A percentile compares a stretch with the other conserved stretches of the same genome.
These are phyloP conservation scores for Cryptus viduatorius DNA, from an alignment of 2,888 invertebrate species.

Conservation along the genomic window DNA sequence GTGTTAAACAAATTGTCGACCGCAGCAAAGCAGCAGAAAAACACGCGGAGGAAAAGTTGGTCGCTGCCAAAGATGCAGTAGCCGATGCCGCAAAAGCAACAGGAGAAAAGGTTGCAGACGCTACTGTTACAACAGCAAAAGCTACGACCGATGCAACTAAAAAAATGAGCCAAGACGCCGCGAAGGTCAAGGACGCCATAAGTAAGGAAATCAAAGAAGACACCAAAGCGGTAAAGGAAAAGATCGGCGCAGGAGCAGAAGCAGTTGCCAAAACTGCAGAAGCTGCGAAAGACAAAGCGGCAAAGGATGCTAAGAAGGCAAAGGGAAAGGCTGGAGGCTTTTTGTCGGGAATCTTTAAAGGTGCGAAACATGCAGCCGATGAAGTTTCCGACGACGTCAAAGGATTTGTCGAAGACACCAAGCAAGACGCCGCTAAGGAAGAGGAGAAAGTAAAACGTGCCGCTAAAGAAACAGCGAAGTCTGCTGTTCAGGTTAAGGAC, in stretches of 20 bases:
- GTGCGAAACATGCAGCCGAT: constrained; percentile 70
- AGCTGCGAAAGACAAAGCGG: constrained; percentile 59
- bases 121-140: no score
- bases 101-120: neutral
- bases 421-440: constrained; percentile 61
- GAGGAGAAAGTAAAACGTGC: constrained; percentile 63
- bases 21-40: constrained; percentile 82
- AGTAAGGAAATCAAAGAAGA: constrained; percentile 70
- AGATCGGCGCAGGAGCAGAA: constrained; percentile 61
- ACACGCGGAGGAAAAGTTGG: constrained; percentile 85
- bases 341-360: constrained; percentile 73
- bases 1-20: constrained; percentile 80
- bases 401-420: constrained; percentile 63
- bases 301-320: constrained; percentile 69
- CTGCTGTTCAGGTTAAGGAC: constrained; percentile 66
- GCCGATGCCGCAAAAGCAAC: constrained; percentile 54
- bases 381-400: constrained; percentile 70
- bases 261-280: constrained; percentile 62
- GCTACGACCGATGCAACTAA: constrained; percentile 76
- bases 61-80: constrained; percentile 83
- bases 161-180: constrained; percentile 63
- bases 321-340: constrained; percentile 74
- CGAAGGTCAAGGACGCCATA: constrained; percentile 66
- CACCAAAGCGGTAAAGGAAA: constrained; percentile 59
- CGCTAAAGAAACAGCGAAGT: constrained; percentile 71